These are phyloP conservation scores for Strigamia maritima DNA, from an alignment of 2,888 invertebrate species.

Conservation along the genomic window DNA sequence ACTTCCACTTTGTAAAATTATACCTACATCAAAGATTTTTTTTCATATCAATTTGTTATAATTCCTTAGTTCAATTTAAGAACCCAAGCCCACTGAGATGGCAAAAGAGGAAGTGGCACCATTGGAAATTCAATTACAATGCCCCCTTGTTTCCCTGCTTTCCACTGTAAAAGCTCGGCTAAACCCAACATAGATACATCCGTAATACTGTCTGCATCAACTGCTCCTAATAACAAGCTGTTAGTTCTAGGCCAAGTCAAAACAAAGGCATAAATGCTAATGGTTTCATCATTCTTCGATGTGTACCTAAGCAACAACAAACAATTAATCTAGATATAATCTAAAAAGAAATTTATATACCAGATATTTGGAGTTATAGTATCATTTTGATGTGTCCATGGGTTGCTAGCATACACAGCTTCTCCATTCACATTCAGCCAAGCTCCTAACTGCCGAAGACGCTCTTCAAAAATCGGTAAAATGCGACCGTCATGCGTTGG, in stretches of 20 bases:
- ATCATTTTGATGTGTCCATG: slow-evolving; percentile 81
- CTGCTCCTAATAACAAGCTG: slow-evolving; percentile 57
- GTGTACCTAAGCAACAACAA: slow-evolving; percentile 46
- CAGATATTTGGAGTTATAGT: slow-evolving; percentile 67
- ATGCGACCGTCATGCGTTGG: slow-evolving; percentile 87
- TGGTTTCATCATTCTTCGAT: slow-evolving; percentile 44
- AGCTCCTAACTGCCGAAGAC: slow-evolving; percentile 69
- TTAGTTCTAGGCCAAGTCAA: slow-evolving; percentile 67
- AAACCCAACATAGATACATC: slow-evolving; percentile 59
- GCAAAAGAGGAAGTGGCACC: neutral
- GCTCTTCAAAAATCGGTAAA: slow-evolving; percentile 78
- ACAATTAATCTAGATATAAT: neutral
- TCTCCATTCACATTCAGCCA: slow-evolving; percentile 85
- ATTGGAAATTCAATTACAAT: slow-evolving; percentile 25
- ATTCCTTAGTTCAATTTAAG: slow-evolving; percentile 48
- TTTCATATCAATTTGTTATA: too few species aligned
- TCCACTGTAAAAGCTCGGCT: slow-evolving; percentile 46
- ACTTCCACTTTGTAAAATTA: too few species aligned
- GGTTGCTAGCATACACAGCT: slow-evolving; percentile 73
- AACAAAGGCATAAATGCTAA: slow-evolving; percentile 64
- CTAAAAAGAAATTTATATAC: too few species aligned
- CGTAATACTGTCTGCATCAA: slow-evolving; percentile 49
- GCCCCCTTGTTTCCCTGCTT: neutral
- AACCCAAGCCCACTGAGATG: slow-evolving; percentile 40
- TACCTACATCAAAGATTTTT: too few species aligned